phyloP scores from a whole-genome alignment of 2,888 invertebrate genomes.

The Cantharis rufa region DNA sequence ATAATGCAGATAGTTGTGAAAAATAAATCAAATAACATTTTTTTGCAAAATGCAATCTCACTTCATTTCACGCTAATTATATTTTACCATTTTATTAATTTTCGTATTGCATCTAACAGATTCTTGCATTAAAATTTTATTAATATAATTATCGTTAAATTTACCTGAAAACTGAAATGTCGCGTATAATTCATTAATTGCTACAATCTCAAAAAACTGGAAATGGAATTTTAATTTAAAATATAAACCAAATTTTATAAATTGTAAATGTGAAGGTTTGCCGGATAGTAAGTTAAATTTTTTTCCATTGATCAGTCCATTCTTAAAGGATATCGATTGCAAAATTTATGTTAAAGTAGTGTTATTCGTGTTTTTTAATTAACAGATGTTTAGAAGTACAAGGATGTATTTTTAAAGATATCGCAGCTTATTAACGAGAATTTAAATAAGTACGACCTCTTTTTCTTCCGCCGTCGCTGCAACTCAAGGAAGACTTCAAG shows the following conservation, averaged over 20 bases:
- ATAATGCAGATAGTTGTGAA: not conserved
- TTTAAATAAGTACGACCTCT: slow-evolving; percentile 24
- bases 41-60: not conserved
- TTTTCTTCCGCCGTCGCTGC: slow-evolving; percentile 19
- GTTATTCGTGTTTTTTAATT: not conserved
- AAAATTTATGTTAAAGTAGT: not conserved
- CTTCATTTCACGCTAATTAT: not conserved
- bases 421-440: slow-evolving; percentile 21
- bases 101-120: not conserved
- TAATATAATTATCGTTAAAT: not conserved
- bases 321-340: not conserved
- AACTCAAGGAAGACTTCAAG: slow-evolving; percentile 23
- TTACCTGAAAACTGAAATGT: not conserved
- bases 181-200: not conserved
- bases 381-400: not conserved
- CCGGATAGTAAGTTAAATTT: no score
- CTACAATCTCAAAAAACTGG: no score
- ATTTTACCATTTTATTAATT: not conserved
- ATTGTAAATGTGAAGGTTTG: no score
- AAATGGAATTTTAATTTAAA: no score
- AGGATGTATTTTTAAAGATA: slow-evolving; percentile 8
- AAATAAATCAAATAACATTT: not conserved
- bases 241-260: no score
- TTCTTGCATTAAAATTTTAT: not conserved
- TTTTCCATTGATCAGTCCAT: not conserved